These are phyloP conservation scores for Ptilorrhoa leucosticta DNA, from an alignment of 2,113 vertebrate species.

Conservation along the genomic window DNA sequence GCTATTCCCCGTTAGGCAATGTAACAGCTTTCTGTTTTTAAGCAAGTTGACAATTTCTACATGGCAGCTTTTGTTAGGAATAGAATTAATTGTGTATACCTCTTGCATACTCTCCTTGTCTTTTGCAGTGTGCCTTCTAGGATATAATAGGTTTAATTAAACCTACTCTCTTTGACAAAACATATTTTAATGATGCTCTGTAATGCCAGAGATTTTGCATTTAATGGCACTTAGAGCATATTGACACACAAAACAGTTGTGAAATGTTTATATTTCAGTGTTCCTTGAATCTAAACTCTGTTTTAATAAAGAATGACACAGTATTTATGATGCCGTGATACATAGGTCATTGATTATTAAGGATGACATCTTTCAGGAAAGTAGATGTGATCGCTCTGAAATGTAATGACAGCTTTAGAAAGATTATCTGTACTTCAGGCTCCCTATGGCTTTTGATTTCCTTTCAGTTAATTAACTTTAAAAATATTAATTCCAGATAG, in stretches of 20 bases:
- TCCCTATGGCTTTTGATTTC: not conserved
- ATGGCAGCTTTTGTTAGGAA: not conserved
- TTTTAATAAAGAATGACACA: not conserved
- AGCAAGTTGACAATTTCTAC: not conserved
- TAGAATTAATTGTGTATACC: not conserved
- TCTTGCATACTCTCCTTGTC: not conserved
- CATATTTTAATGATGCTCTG: not conserved
- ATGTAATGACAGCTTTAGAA: not conserved
- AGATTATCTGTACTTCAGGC: not conserved
- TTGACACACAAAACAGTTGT: not conserved
- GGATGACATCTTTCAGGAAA: not conserved
- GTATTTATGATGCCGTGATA: not conserved
- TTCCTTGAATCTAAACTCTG: not conserved
- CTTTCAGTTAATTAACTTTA: not conserved
- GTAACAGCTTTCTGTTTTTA: not conserved
- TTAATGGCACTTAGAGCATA: not conserved
- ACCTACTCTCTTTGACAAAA: not conserved
- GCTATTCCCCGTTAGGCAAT: not conserved
- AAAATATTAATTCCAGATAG: not conserved
- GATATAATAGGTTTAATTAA: not conserved
- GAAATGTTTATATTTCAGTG: not conserved
- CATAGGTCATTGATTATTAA: not conserved
- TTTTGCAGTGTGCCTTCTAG: not conserved
- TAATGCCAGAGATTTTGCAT: not conserved
- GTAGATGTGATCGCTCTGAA: not conserved